Evolutionary conservation across 2,113 vertebrate genomes (phyloP), one percentile per base, ranked within the genome.

Genomic region (Polyodon spathula): DNA sequence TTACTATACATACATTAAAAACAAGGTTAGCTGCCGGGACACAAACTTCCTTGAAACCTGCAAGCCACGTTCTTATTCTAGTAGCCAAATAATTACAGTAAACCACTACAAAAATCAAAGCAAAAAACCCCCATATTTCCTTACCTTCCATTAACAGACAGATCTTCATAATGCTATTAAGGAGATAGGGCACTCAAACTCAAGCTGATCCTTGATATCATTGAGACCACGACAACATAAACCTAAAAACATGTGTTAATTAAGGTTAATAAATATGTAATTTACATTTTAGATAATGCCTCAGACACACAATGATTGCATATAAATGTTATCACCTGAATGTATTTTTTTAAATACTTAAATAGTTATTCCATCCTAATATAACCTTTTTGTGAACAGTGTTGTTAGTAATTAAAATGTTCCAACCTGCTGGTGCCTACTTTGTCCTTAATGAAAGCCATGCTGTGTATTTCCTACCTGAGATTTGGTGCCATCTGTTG

Each of bases 401-500:
- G 27, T 15, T 43, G 40, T 42, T 43, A 17, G 6, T 4, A 38
- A 37, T 14, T 4, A 59, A 38, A 6, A 50, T 6, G n/a, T 27
- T 27, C 1, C 27, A 27, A 27, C 27, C 27, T 27, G 27, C 27
- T 27, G 27, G 27, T 27, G 27, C 27, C 27, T 1, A 27, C 27
- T 27, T 27, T 27, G 27, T 3, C 27, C 27, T 27, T 27, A 27
- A 27, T 27, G 27, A 27, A 27, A 27, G 27, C 3, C 27, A 27
- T 16, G n/a, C 40, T 48, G 40, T 46, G 6, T 44, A 39, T 6
- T 17, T 50, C 46, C 50, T 71, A 82, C 80, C 74, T 81, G 82
- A 53, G 78, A 68, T 68, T 73, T 74, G 37, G 69, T 73, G 73
- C 77, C 80, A 85, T 83, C 83, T 82, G 77, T 70, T 73, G 84